Conservation (phyloP, 2,888 invertebrate genomes). For the Caprella mutica region DNA sequence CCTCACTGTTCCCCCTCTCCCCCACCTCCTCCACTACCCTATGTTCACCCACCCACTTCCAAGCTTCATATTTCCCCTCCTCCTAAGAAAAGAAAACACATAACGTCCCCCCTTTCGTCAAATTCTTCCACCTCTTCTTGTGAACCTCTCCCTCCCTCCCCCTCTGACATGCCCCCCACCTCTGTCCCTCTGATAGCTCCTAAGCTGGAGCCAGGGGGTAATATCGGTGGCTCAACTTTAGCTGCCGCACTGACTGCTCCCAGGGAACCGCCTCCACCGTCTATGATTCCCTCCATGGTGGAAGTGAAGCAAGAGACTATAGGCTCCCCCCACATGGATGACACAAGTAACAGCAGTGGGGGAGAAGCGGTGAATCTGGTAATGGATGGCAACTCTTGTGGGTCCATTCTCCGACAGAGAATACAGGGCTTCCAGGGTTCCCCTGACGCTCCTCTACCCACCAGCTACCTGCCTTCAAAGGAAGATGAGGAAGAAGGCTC, state of each 20-base stretch:
- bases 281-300: constrained; percentile 8
- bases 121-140: background rate
- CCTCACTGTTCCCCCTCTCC: constrained; percentile 24
- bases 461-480: background rate
- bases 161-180: constrained; percentile 25
- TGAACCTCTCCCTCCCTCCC: background rate
- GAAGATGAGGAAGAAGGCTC: background rate
- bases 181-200: background rate
- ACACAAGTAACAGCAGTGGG: constrained; percentile 1
- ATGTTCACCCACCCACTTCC: constrained; percentile 23
- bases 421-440: constrained; percentile 32
- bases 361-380: constrained; percentile 30
- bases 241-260: constrained; percentile 33
- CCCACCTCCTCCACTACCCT: constrained; percentile 27
- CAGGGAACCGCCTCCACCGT: constrained; percentile 15
- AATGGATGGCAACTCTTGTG: background rate
- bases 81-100: constrained; percentile 33
- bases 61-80: constrained; percentile 34
- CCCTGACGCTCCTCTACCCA: constrained; percentile 21
- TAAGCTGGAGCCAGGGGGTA: constrained; percentile 10
- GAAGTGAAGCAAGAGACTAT: constrained; percentile 11
- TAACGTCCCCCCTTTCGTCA: constrained; percentile 12
- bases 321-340: constrained; percentile 8
- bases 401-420: constrained; percentile 33
- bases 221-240: constrained; percentile 27